Percentiles rank a stretch among this genome's conserved stretches.
Conservation (phyloP, 2,113 vertebrate genomes). For the Laterallus jamaicensis region DNA sequence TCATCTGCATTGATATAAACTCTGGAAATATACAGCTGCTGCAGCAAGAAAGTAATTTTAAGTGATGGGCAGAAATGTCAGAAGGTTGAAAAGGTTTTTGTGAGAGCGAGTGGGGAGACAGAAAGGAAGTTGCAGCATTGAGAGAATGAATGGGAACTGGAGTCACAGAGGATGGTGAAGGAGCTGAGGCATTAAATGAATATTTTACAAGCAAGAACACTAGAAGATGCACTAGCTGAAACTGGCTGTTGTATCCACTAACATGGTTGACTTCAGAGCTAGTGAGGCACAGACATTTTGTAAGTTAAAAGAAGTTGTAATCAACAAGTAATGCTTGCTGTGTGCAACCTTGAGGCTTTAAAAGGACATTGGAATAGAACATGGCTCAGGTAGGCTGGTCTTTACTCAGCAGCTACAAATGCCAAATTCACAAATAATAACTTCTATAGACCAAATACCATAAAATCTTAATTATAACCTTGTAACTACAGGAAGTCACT, state of each 20-base stretch:
- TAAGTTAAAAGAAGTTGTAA: slow-evolving; percentile 53
- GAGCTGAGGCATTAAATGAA: slow-evolving; percentile 53
- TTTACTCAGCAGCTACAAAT: not conserved
- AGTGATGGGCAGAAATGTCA: not conserved
- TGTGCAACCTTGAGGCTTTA: not conserved
- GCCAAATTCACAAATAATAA: not conserved
- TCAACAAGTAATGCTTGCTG: slow-evolving; percentile 25
- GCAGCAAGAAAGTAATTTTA: not conserved
- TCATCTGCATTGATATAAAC: not conserved
- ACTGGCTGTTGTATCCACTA: not conserved
- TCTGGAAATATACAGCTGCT: not conserved
- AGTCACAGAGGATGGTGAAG: slow-evolving; percentile 11
- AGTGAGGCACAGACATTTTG: slow-evolving; percentile 54
- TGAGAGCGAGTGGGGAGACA: not conserved
- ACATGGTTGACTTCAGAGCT: slow-evolving; percentile 28
- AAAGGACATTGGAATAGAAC: not conserved
- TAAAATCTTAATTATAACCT: not conserved
- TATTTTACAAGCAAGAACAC: not conserved
- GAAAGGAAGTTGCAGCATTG: not conserved
- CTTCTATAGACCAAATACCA: not conserved
- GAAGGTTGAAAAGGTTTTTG: not conserved
- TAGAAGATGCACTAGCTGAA: slow-evolving; percentile 1
- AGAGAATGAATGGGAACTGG: not conserved
- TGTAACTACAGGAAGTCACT: not conserved
- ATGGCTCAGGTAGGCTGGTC: not conserved